Percentiles rank a stretch among this genome's conserved stretches.
Evolutionary conservation across 2,888 invertebrate genomes (phyloP).

Genomic region (Aspidiotus destructor): DNA sequence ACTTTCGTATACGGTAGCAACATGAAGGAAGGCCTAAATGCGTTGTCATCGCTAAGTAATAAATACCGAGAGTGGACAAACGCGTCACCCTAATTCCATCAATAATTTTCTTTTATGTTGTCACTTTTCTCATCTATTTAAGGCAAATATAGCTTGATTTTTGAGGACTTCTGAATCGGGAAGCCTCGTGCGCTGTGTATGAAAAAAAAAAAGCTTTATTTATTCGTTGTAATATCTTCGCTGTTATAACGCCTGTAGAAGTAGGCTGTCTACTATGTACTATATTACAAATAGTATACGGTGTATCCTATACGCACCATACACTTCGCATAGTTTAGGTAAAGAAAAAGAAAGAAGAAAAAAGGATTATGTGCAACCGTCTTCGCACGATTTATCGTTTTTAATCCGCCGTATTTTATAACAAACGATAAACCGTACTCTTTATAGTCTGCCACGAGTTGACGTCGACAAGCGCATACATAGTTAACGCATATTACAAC

Average conservation of each 20-base stretch:
- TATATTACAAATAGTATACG: too few relatives aligned
- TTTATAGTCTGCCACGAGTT: not conserved
- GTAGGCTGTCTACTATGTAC: too few relatives aligned
- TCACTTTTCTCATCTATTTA: slow-evolving; percentile 22
- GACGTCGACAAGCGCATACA: slow-evolving; percentile 4
- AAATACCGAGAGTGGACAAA: slow-evolving; percentile 27
- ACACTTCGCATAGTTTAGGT: not conserved
- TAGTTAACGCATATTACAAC: not conserved
- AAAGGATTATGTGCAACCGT: slow-evolving; percentile 12
- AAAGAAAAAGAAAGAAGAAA: slow-evolving; percentile 5
- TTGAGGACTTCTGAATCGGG: not conserved
- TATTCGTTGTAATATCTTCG: too few relatives aligned
- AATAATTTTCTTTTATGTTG: slow-evolving; percentile 26
- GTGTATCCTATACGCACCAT: not conserved
- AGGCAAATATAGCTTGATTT: slow-evolving; percentile 24
- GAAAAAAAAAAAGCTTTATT: too few relatives aligned
- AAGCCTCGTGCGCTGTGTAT: too few relatives aligned
- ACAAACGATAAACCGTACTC: not conserved
- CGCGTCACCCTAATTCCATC: slow-evolving; percentile 30
- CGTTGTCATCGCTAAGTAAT: slow-evolving; percentile 26
- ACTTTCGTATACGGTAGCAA: too few relatives aligned
- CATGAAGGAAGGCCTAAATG: not conserved
- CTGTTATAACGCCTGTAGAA: too few relatives aligned
- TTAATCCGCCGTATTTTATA: slow-evolving; percentile 1
- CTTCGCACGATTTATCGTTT: slow-evolving; percentile 5